Evolutionary conservation across 2,888 invertebrate genomes (phyloP).

Genomic region (Poecilobothrus nobilitatus): DNA sequence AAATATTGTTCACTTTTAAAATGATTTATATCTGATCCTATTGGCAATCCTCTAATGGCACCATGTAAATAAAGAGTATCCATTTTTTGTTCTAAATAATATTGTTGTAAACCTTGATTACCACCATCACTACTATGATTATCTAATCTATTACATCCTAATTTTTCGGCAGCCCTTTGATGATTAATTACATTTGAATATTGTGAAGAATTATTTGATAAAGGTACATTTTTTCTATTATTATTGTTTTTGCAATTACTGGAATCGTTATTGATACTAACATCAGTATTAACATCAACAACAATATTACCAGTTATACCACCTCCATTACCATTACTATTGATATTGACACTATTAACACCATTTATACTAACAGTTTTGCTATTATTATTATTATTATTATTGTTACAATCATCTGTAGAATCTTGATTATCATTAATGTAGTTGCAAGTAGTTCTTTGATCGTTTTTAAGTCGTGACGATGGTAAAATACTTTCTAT

Average conservation of each 20-base stretch:
- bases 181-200: slow-evolving; percentile 7
- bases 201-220: slow-evolving; percentile 6
- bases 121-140: slow-evolving; percentile 4
- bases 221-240: slow-evolving; percentile 35
- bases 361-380: slow-evolving; percentile 34
- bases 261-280: background rate
- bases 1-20: slow-evolving; percentile 42
- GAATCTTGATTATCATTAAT: background rate
- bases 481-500: slow-evolving; percentile 37
- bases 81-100: slow-evolving; percentile 42
- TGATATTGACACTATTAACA: background rate
- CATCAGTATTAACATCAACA: slow-evolving; percentile 21
- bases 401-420: slow-evolving; percentile 7
- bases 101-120: slow-evolving; percentile 27
- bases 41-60: slow-evolving; percentile 38
- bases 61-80: slow-evolving; percentile 41
- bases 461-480: slow-evolving; percentile 2
- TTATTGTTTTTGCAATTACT: slow-evolving; percentile 20
- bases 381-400: slow-evolving; percentile 26
- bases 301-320: slow-evolving; percentile 26
- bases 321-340: slow-evolving; percentile 27
- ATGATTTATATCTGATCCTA: slow-evolving; percentile 40
- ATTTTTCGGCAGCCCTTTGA: slow-evolving; percentile 3
- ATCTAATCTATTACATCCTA: background rate
- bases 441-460: background rate